Evolutionary conservation across 2,797 vertebrate genomes (phyloP), one percentile per base, ranked within the genome.

Genomic region (Nyctibius grandis): DNA sequence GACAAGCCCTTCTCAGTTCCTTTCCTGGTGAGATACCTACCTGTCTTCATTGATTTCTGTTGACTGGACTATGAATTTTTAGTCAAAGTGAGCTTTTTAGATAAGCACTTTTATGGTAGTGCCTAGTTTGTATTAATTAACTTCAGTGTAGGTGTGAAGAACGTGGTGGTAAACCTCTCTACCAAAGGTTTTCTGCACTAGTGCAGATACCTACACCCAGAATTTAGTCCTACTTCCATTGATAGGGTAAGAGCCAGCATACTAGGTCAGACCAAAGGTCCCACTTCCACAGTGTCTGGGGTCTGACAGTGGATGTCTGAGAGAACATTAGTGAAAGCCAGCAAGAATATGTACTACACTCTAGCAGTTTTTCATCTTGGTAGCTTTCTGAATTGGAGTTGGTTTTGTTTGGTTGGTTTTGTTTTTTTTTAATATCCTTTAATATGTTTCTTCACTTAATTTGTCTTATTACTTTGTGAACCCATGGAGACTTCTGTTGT

Each of bases 241-340:
- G 34, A 21, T 26, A 25, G 6, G 44, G 11, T 64, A 42, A 33
- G 31, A 74, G 22, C 16, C 14, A 51, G 36, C 9, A 29, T 23
- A 33, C 9, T 50, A 53, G 34, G 18, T 72, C 25, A 81, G 18
- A 50, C 40, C 42, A 45, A 54, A 76, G 17, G 25, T 61, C 26
- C 7, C 6, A 11, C n/a, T 57, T 13, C 9, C 9, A 11, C 17
- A 21, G 29, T 23, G 20, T 60, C 34, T 0, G 3, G 13, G 7
- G 16, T 42, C 59, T 82, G 73, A 34, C 5, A 3, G 4, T 31
- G 6, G 16, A 26, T 72, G 23, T 72, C 23, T 15, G 15, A 36
- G 73, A 59, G 12, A n/a, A 40, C 3, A 0, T 25, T 56, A 61
- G 26, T 26, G n/a, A 48, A 19, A 50, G 12, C 26, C 18, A 51